A percentile compares a stretch with the other conserved stretches of the same genome.
phyloP scores from a whole-genome alignment of 2,113 vertebrate genomes.

The Paedocypris sp. region DNA sequence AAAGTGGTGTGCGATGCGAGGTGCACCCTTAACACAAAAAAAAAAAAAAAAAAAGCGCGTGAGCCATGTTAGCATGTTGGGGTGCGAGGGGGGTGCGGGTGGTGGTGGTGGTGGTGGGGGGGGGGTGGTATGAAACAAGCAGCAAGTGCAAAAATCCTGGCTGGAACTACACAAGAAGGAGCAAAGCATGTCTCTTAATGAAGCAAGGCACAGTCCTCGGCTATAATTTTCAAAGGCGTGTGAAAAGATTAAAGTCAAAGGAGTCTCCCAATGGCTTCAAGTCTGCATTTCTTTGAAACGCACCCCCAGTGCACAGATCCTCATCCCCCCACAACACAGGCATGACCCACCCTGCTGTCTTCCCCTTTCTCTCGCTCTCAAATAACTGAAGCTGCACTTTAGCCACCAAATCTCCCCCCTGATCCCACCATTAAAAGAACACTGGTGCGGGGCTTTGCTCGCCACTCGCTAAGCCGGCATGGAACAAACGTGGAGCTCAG shows the following conservation, averaged over 20 bases:
- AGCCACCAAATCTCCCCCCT: constrained; percentile 65
- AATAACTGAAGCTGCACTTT: constrained; percentile 64
- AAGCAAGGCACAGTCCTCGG: constrained; percentile 68
- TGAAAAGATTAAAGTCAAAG: constrained; percentile 75
- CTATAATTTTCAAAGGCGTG: constrained; percentile 72
- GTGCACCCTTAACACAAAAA: constrained; percentile 18
- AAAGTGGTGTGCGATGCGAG: constrained; percentile 19
- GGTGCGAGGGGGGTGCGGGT: constrained; percentile 23
- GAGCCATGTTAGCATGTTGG: no score
- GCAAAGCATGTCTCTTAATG: constrained; percentile 72
- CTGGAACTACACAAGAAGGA: constrained; percentile 69
- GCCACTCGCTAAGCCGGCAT: constrained; percentile 46
- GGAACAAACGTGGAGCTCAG: constrained; percentile 52
- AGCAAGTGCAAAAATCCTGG: constrained; percentile 57
- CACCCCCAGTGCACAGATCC: constrained; percentile 69
- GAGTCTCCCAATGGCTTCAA: constrained; percentile 73
- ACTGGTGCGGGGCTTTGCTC: constrained; percentile 52
- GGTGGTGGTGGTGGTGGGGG: constrained; percentile 15
- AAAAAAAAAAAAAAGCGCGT: no score
- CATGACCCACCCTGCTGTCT: constrained; percentile 28
- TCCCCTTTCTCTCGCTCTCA: constrained; percentile 38
- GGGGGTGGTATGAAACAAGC: constrained; percentile 56
- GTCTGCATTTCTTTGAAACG: constrained; percentile 71
- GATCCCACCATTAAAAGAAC: constrained; percentile 68
- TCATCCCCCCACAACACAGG: constrained; percentile 19